These are phyloP conservation scores for Coelopa pilipes DNA, from an alignment of 2,888 invertebrate genomes.

Conservation along the genomic window DNA sequence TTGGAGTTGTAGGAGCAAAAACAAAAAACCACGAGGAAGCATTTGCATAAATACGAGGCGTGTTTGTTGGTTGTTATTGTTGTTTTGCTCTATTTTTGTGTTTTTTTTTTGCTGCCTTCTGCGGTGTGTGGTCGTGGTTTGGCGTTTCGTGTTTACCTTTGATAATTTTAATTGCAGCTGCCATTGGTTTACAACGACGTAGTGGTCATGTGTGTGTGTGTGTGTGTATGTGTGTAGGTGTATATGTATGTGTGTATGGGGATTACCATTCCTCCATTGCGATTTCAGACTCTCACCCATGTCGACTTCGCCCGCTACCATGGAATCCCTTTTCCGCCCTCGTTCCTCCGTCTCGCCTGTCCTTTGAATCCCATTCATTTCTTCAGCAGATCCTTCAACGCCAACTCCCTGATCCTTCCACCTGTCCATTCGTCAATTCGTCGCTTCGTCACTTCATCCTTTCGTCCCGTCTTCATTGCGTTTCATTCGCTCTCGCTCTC, in stretches of 20 bases:
- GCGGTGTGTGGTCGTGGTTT: neutral
- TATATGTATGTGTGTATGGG: neutral
- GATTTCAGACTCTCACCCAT: too few species aligned
- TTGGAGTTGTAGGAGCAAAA: too few species aligned
- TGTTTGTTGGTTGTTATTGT: neutral
- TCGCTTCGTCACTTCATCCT: too few species aligned
- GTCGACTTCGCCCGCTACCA: too few species aligned
- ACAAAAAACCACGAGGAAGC: neutral
- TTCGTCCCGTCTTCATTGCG: too few species aligned
- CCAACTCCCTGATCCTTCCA: too few species aligned
- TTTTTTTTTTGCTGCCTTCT: neutral
- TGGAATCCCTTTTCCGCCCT: too few species aligned
- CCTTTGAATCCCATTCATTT: too few species aligned
- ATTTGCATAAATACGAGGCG: slow-evolving; percentile 19
- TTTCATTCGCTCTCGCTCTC: too few species aligned
- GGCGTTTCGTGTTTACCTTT: slow-evolving; percentile 14
- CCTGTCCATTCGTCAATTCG: too few species aligned
- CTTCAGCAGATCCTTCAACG: too few species aligned
- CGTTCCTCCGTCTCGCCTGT: too few species aligned
- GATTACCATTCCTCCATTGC: neutral
- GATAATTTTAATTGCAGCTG: slow-evolving; percentile 16
- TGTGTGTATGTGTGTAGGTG: neutral
- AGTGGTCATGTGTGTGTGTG: neutral
- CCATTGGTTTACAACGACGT: neutral
- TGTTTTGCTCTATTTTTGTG: neutral